Evolutionary conservation across 2,888 invertebrate genomes (phyloP), one percentile per base, ranked within the genome.

Genomic region (Pachliopta kotzebuea): DNA sequence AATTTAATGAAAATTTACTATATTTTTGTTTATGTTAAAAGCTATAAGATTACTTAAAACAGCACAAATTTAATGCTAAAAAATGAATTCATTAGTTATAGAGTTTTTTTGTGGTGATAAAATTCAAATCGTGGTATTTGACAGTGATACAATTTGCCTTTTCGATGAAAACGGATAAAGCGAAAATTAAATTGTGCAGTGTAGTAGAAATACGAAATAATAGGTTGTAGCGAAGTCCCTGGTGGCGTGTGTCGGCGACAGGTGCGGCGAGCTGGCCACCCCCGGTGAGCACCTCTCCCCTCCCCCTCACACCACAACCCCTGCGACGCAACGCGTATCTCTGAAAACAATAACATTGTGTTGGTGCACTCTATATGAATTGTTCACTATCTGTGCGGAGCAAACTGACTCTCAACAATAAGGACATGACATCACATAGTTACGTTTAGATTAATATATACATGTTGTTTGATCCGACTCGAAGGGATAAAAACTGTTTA

Each of bases 231-330:
- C 71, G 75, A 68, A 76, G 73, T 82, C 83, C 82, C 83, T 70
- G 66, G 81, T 71, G 83, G 82, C 78, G 75, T 83, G 78, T 83
- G 82, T 77, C 73, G 85, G 78, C 86, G 86, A 86, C 84, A 85
- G 84, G 76, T 72, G 73, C 75, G 69, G 69, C n/a, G 21, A 31
- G 29, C 31, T 76, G 11, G 21, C 50, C 50, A 52, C 50, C 50
- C 50, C 76, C 71, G 75, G 21, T 21, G 50, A 21, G 4, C 4
- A 11, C 21, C 4, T 9, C 21, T 21, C 4, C n/a, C 50, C 11
- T n/a, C n/a, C n/a, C n/a, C n/a, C n/a, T n/a, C n/a, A n/a, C n/a
- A n/a, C n/a, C n/a, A n/a, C n/a, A n/a, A n/a, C n/a, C n/a, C n/a
- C n/a, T n/a, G n/a, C n/a, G n/a, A 2, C 3, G 50, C 23, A 23